Conservation (phyloP, 2,888 invertebrate species). For the Agonopterix subpropinquella region DNA sequence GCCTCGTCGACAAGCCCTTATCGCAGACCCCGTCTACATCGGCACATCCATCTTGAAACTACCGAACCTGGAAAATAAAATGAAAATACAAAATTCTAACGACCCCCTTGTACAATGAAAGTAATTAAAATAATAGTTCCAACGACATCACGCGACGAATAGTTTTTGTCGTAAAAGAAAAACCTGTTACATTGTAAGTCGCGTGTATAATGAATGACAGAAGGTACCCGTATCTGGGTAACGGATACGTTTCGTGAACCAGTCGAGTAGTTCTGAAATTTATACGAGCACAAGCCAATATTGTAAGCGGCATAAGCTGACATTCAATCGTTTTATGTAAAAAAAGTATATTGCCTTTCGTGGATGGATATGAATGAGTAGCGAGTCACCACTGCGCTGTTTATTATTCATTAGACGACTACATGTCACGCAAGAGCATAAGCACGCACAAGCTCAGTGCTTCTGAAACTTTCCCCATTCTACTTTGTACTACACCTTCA, state of each 20-base stretch:
- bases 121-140: slow-evolving; percentile 69
- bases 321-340: slow-evolving; percentile 56
- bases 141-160: slow-evolving; percentile 60
- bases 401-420: slow-evolving; percentile 72
- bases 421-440: slow-evolving; percentile 64
- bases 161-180: slow-evolving; percentile 42
- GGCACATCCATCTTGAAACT: slow-evolving; percentile 37
- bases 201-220: slow-evolving; percentile 16
- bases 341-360: slow-evolving; percentile 59
- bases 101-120: slow-evolving; percentile 53
- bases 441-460: slow-evolving; percentile 62
- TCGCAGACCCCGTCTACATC: slow-evolving; percentile 18
- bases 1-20: neutral
- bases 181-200: slow-evolving; percentile 30
- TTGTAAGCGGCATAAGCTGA: slow-evolving; percentile 41
- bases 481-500: slow-evolving; percentile 24
- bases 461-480: slow-evolving; percentile 55
- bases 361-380: slow-evolving; percentile 70
- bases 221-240: slow-evolving; percentile 26
- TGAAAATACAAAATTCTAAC: slow-evolving; percentile 41
- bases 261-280: slow-evolving; percentile 27
- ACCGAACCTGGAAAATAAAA: slow-evolving; percentile 30
- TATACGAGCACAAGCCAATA: slow-evolving; percentile 40
- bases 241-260: slow-evolving; percentile 20
- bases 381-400: slow-evolving; percentile 62